These are phyloP conservation scores for Brachypteracias leptosomus DNA, from an alignment of 2,113 vertebrate species.

Conservation along the genomic window DNA sequence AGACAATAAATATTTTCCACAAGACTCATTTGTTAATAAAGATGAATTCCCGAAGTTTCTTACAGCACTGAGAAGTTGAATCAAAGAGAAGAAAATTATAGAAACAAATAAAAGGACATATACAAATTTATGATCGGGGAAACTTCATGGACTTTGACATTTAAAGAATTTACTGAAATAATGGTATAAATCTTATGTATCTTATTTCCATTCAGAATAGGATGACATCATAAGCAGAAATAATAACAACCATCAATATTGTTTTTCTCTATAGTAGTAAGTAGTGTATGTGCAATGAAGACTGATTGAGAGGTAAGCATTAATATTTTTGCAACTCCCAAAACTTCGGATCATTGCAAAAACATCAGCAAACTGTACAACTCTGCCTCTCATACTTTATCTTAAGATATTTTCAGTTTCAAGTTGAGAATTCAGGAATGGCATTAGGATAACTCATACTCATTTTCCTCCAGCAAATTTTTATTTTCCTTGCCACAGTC, in stretches of 20 bases:
- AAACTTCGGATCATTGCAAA: not conserved
- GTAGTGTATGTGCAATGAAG: not conserved
- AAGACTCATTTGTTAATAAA: slow-evolving; percentile 12
- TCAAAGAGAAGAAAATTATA: not conserved
- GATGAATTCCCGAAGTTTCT: not conserved
- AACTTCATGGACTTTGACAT: slow-evolving; percentile 6
- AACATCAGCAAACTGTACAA: not conserved
- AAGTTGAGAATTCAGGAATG: not conserved
- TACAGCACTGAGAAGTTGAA: not conserved
- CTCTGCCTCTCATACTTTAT: not conserved
- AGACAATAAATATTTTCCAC: slow-evolving; percentile 53
- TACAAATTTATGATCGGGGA: slow-evolving; percentile 15
- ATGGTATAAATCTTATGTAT: not conserved
- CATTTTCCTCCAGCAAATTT: not conserved
- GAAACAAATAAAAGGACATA: not conserved
- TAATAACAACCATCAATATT: not conserved
- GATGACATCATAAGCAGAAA: not conserved
- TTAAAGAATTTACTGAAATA: slow-evolving; percentile 42
- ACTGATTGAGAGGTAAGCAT: not conserved
- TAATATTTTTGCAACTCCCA: not conserved
- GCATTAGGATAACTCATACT: not conserved
- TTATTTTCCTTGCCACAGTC: not conserved
- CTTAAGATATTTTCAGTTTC: not conserved
- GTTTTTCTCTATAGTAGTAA: not conserved
- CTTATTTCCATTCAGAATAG: slow-evolving; percentile 1